Conservation (phyloP, 2,888 invertebrate species). For the Brenthis daphne region DNA sequence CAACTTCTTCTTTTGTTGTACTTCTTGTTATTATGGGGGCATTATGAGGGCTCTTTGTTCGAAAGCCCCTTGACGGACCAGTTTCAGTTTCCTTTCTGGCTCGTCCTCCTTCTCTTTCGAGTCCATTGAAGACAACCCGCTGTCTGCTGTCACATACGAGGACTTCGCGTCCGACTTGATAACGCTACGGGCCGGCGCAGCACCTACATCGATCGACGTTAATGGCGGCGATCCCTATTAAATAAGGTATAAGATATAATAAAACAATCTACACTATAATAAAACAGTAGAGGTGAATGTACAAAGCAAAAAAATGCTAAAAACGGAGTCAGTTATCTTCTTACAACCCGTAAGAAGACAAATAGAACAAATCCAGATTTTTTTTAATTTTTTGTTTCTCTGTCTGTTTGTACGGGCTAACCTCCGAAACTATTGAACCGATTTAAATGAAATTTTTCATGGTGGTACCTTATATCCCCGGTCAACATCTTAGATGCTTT, state of each 20-base stretch:
- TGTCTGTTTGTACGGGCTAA: no score
- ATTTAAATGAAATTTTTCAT: no score
- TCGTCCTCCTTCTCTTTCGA: constrained; percentile 52
- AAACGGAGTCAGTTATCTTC: no score
- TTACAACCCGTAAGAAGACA: no score
- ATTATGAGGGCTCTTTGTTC: constrained; percentile 43
- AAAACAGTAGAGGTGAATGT: no score
- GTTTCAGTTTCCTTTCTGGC: constrained; percentile 46
- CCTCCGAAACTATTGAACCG: no score
- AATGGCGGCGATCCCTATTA: constrained; percentile 51
- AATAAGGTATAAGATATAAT: not conserved
- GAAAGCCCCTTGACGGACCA: constrained; percentile 54
- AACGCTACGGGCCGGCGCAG: constrained; percentile 70
- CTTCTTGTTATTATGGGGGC: constrained; percentile 56
- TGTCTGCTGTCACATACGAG: constrained; percentile 37
- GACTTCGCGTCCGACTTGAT: constrained; percentile 56
- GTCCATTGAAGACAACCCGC: constrained; percentile 45
- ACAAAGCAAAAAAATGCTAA: no score
- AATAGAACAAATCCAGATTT: no score
- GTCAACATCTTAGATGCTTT: no score
- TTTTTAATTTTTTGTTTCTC: no score
- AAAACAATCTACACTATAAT: no score
- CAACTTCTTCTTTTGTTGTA: constrained; percentile 10
- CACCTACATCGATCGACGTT: constrained; percentile 52
- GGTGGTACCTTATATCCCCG: no score